A percentile compares a stretch with the other conserved stretches of the same genome.
Evolutionary conservation across 2,888 invertebrate genomes (phyloP).

Genomic region (Coenonympha glycerion): DNA sequence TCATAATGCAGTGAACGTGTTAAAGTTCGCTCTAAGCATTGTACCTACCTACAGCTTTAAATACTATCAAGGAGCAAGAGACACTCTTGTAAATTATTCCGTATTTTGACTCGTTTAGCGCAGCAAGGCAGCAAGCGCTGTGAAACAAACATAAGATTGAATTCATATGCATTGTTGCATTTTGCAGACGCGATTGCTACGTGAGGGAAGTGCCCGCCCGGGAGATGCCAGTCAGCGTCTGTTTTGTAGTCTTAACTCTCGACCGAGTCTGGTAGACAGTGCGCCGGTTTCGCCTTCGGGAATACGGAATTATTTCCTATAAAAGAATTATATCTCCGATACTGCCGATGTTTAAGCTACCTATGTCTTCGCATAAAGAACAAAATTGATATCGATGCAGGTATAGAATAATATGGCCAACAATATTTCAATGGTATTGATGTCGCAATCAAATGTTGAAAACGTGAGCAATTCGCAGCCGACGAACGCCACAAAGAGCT

Average conservation of each 20-base stretch:
- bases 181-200: constrained; percentile 65
- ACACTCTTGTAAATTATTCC: constrained; percentile 21
- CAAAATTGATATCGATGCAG: constrained; percentile 22
- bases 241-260: constrained; percentile 57
- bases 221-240: constrained; percentile 71
- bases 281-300: constrained; percentile 25
- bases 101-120: constrained; percentile 26
- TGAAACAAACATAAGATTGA: constrained; percentile 58
- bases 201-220: constrained; percentile 58
- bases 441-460: constrained; percentile 71
- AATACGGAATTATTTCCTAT: constrained; percentile 32
- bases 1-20: too few relatives aligned
- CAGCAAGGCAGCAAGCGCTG: constrained; percentile 24
- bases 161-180: constrained; percentile 72
- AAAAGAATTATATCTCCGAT: constrained; percentile 19
- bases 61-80: constrained; percentile 27
- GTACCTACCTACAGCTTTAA: neutral
- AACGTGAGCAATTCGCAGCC: constrained; percentile 69
- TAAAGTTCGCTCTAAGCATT: neutral
- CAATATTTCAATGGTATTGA: constrained; percentile 52
- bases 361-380: neutral
- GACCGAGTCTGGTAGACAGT: constrained; percentile 33
- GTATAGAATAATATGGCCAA: constrained; percentile 19
- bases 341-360: neutral
- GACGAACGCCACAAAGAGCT: constrained; percentile 71